phyloP scores from a whole-genome alignment of 2,888 invertebrate species.

The Agriopis leucophaearia region DNA sequence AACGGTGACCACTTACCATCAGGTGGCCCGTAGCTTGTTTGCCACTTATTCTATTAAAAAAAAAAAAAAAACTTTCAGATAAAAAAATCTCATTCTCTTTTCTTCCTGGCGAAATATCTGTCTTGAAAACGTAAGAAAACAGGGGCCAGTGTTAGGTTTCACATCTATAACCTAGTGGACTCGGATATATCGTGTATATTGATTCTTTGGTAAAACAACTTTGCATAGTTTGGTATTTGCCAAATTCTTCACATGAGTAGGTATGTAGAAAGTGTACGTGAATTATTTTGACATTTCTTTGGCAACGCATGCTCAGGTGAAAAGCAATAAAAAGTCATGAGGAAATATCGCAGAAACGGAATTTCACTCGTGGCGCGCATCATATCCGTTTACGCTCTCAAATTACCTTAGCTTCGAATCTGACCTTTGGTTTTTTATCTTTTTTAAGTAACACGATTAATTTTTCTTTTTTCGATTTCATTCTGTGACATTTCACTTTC shows the following conservation, averaged over 20 bases:
- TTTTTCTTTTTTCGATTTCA: background rate
- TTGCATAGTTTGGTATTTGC: background rate
- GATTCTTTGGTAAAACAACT: background rate
- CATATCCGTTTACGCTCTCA: slow-evolving; percentile 19
- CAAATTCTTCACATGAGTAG: slow-evolving; percentile 6
- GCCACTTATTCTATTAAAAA: too few species aligned
- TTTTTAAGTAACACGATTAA: background rate
- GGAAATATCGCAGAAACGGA: slow-evolving; percentile 16
- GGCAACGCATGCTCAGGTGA: slow-evolving; percentile 13
- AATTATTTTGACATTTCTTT: slow-evolving; percentile 24
- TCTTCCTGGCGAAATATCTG: too few species aligned
- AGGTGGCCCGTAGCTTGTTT: too few species aligned
- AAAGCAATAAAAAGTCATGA: slow-evolving; percentile 28
- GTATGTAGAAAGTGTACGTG: slow-evolving; percentile 23
- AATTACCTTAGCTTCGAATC: background rate
- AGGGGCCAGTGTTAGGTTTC: too few species aligned
- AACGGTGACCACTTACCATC: too few species aligned
- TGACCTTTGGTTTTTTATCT: slow-evolving; percentile 2
- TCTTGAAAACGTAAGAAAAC: too few species aligned
- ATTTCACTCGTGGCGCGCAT: slow-evolving; percentile 24
- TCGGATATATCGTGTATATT: background rate
- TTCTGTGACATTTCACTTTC: background rate
- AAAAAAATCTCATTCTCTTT: too few species aligned
- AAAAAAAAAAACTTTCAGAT: too few species aligned
- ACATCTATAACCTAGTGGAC: too few species aligned